A percentile compares a stretch with the other conserved stretches of the same genome.
Conservation (phyloP, 2,888 invertebrate species). For the Caenorhabditis imperialis region DNA sequence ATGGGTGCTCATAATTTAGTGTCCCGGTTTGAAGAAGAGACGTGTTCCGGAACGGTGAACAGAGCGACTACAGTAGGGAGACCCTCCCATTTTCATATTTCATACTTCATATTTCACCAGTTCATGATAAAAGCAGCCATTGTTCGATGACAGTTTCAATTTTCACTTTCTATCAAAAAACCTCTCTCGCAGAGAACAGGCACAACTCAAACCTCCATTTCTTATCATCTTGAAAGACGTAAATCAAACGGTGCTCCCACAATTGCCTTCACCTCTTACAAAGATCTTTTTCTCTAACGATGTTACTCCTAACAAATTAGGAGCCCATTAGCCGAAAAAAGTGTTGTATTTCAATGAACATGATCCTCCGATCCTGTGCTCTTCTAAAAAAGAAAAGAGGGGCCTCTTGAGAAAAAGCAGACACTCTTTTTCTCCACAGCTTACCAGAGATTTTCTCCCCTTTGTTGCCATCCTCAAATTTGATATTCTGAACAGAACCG, state of each 20-base stretch:
- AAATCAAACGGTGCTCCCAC: background rate
- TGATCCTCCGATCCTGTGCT: too few relatives aligned
- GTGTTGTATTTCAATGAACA: slow-evolving; percentile 35
- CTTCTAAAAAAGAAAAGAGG: slow-evolving; percentile 11
- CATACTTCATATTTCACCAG: slow-evolving; percentile 26
- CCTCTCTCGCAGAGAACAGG: slow-evolving; percentile 24
- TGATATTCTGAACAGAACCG: slow-evolving; percentile 29
- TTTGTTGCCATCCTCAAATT: slow-evolving; percentile 49
- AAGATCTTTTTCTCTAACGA: too few relatives aligned
- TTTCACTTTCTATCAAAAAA: background rate
- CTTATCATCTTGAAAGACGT: slow-evolving; percentile 29
- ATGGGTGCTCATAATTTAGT: background rate
- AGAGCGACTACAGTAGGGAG: slow-evolving; percentile 9
- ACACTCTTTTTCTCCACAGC: background rate
- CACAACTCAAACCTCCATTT: slow-evolving; percentile 39
- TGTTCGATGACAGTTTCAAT: background rate
- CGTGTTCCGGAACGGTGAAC: slow-evolving; percentile 35
- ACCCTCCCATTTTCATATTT: slow-evolving; percentile 8
- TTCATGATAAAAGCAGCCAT: slow-evolving; percentile 9
- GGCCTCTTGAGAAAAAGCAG: slow-evolving; percentile 26
- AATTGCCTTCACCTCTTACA: slow-evolving; percentile 7
- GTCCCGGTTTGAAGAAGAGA: background rate
- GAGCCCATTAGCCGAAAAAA: slow-evolving; percentile 30
- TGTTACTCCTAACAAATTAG: too few relatives aligned
- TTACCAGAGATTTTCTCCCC: slow-evolving; percentile 19